A percentile compares a stretch with the other conserved stretches of the same genome.
Conservation (phyloP, 2,113 vertebrate genomes). For the Anas platyrhynchos region DNA sequence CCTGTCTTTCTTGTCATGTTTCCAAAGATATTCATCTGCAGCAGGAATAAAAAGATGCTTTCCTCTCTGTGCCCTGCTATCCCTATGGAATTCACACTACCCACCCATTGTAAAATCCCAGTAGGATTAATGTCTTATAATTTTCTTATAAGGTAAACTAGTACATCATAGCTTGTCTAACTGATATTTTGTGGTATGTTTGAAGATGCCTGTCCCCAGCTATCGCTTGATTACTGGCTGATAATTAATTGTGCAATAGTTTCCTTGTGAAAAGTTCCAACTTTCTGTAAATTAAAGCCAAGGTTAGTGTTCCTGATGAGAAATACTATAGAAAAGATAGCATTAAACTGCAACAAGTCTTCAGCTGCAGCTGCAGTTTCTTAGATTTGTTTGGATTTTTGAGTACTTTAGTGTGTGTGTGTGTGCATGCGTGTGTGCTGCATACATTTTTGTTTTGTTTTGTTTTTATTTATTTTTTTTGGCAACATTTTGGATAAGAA, state of each 20-base stretch:
- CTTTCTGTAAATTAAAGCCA: neutral
- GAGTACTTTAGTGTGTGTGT: neutral
- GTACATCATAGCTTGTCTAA: neutral
- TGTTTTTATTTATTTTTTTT: neutral
- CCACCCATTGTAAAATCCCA: neutral
- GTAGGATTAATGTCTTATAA: neutral
- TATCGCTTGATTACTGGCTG: neutral
- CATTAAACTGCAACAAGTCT: neutral
- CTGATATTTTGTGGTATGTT: neutral
- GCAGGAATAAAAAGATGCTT: neutral
- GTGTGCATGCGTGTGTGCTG: neutral
- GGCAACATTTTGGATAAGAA: neutral
- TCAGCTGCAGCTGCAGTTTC: neutral
- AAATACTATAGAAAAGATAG: neutral
- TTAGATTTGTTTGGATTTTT: neutral
- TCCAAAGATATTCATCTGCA: neutral
- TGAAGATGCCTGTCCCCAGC: neutral
- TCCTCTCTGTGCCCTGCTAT: neutral
- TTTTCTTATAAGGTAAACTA: neutral
- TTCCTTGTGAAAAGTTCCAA: neutral
- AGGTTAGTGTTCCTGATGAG: neutral
- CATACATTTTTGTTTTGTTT: neutral
- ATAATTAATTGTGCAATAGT: neutral
- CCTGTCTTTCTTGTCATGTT: neutral
- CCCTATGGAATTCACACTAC: neutral